Evolutionary conservation across 2,113 vertebrate species (phyloP).

Genomic region (Elgaria multicarinata): DNA sequence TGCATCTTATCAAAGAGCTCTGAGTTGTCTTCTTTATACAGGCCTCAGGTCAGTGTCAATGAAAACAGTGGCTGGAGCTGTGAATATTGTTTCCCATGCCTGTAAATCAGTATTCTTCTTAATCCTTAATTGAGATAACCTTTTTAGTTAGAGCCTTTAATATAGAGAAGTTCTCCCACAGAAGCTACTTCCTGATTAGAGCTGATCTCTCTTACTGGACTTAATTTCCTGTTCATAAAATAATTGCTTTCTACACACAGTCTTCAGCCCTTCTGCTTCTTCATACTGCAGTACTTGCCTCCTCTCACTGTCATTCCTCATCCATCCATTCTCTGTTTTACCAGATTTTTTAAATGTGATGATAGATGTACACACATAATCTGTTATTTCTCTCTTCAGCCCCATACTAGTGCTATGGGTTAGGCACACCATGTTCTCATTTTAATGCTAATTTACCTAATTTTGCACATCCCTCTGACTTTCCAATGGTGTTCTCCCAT

Average conservation of each 20-base stretch:
- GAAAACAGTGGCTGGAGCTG: neutral
- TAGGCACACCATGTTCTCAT: neutral
- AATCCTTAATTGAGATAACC: conserved; percentile 19
- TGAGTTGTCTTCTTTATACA: neutral
- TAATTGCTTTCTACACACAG: neutral
- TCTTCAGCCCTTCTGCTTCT: neutral
- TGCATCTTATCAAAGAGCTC: neutral
- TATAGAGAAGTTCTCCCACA: neutral
- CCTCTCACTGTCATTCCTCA: neutral
- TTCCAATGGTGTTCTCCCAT: neutral
- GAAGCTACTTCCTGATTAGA: conserved; percentile 1
- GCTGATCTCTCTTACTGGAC: neutral
- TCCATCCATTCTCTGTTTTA: neutral
- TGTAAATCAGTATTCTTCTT: neutral
- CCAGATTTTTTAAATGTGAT: neutral
- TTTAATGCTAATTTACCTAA: too few relatives aligned
- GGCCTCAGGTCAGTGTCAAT: neutral
- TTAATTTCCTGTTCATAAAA: conserved; percentile 15
- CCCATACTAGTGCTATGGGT: neutral
- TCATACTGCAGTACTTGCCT: neutral
- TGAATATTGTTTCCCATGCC: conserved; percentile 17
- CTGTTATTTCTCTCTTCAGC: neutral
- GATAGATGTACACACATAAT: neutral
- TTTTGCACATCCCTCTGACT: too few relatives aligned
- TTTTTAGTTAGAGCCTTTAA: neutral